phyloP scores from a whole-genome alignment of 2,113 vertebrate species.

The Oryzias melastigma region DNA sequence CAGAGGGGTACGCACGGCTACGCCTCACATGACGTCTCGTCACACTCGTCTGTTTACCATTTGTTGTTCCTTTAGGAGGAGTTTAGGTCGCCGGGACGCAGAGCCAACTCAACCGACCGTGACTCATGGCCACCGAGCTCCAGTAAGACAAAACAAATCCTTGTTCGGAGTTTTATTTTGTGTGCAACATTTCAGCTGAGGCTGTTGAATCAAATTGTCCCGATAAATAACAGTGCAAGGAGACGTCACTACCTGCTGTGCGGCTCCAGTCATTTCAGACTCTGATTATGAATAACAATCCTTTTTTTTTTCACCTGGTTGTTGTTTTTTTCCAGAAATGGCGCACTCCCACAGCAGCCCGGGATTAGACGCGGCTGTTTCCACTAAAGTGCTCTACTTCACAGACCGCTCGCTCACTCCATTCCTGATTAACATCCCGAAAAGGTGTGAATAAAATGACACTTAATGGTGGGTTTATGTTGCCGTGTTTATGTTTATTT shows the following conservation, averaged over 20 bases:
- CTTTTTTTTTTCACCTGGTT: conserved; percentile 18
- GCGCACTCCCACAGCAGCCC: conserved; percentile 93
- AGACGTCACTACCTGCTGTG: conserved; percentile 1
- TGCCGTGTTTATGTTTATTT: conserved; percentile 6
- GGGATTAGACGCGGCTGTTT: conserved; percentile 80
- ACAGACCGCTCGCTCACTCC: conserved; percentile 96
- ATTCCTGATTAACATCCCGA: conserved; percentile 96
- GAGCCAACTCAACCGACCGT: conserved; percentile 82
- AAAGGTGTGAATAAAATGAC: conserved; percentile 80
- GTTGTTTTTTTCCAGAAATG: conserved; percentile 78
- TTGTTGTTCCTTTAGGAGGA: conserved; percentile 72
- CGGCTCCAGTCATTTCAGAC: conserved; percentile 19
- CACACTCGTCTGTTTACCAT: conserved; percentile 13
- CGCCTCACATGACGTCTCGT: conserved; percentile 13
- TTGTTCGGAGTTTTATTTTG: conserved; percentile 42
- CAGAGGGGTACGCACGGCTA: conserved; percentile 76
- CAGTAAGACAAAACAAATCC: conserved; percentile 80
- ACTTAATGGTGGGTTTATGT: conserved; percentile 10
- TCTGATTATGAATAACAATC: conserved; percentile 24
- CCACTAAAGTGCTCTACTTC: conserved; percentile 97
- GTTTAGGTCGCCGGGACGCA: conserved; percentile 82
- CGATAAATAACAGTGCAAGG: conserved; percentile 11
- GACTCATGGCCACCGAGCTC: conserved; percentile 92
- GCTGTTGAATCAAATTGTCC: conserved; percentile 37
- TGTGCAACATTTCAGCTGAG: conserved; percentile 34